These are phyloP conservation scores for Xerus inauris DNA, from an alignment of 2,113 vertebrate species.

Conservation along the genomic window DNA sequence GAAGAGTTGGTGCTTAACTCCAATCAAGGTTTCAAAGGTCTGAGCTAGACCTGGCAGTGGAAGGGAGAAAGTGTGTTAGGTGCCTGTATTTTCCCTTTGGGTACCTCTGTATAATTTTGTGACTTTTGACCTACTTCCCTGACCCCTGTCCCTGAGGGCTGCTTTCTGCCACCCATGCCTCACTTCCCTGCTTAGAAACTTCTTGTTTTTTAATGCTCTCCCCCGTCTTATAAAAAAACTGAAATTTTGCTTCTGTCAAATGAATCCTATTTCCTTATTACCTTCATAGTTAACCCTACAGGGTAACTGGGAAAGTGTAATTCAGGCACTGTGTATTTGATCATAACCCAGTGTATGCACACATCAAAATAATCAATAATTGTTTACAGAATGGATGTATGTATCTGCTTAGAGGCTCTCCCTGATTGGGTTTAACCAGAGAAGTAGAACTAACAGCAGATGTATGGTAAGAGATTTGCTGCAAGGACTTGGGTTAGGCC, in stretches of 20 bases:
- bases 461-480: accelerated
- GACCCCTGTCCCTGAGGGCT: background rate
- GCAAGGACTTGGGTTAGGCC: background rate
- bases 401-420: background rate
- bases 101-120: background rate
- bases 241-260: background rate
- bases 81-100: background rate
- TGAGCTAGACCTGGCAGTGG: background rate
- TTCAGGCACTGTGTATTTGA: background rate
- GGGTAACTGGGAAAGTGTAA: background rate
- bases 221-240: background rate
- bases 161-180: background rate
- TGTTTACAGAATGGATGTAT: background rate
- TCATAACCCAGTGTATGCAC: background rate
- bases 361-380: background rate
- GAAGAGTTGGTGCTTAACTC: background rate
- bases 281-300: background rate
- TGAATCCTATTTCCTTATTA: background rate
- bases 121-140: background rate
- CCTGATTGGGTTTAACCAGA: background rate
- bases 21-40: background rate
- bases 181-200: background rate
- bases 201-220: background rate
- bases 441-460: background rate
- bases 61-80: background rate